These are phyloP conservation scores for Neosilurus mollespiculum DNA, from an alignment of 2,797 vertebrate species.

Conservation along the genomic window DNA sequence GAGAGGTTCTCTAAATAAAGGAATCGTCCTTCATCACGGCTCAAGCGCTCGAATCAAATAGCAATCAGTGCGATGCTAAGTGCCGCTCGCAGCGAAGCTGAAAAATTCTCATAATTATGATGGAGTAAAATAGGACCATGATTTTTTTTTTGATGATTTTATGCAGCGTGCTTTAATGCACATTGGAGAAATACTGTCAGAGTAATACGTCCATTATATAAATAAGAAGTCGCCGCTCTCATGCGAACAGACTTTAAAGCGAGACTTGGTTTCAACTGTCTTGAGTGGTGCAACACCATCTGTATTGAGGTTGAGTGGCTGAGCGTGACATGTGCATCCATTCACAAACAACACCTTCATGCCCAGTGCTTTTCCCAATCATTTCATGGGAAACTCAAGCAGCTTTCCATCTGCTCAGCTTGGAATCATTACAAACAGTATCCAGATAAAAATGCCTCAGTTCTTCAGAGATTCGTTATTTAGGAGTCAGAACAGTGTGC, in stretches of 20 bases:
- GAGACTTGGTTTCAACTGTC: background rate
- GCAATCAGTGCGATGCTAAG: slow-evolving; percentile 1
- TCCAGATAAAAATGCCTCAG: background rate
- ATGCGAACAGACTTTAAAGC: background rate
- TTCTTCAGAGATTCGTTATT: background rate
- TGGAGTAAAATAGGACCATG: background rate
- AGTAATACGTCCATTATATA: background rate
- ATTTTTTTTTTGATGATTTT: background rate
- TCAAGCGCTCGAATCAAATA: slow-evolving; percentile 13
- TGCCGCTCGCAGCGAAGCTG: background rate
- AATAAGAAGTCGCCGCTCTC: background rate
- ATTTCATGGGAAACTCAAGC: background rate
- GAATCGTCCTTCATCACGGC: background rate
- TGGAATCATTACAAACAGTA: background rate
- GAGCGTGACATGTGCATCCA: slow-evolving; percentile 5
- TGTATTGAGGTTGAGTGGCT: slow-evolving; percentile 15
- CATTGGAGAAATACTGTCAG: background rate
- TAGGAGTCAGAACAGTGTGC: background rate
- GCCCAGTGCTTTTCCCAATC: background rate
- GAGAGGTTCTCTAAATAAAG: background rate
- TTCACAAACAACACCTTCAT: slow-evolving; percentile 16
- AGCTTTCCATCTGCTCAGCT: slow-evolving; percentile 1
- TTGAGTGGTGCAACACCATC: background rate
- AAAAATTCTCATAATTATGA: background rate
- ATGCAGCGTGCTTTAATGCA: background rate